Conservation (phyloP, 2,113 vertebrate genomes). For the Arothron firmamentum region DNA sequence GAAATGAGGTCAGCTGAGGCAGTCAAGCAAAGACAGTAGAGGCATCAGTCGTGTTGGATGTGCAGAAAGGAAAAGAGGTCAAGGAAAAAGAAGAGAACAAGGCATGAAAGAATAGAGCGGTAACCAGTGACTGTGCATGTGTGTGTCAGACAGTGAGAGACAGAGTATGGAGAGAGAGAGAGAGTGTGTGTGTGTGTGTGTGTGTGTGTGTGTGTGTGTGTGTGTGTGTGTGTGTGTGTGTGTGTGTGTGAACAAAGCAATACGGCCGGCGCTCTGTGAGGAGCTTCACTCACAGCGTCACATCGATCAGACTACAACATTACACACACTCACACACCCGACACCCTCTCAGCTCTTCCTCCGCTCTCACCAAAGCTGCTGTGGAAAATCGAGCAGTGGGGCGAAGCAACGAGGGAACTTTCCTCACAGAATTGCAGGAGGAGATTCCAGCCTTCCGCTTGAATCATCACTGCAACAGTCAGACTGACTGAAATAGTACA, state of each 20-base stretch:
- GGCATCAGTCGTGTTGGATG: conserved; percentile 8
- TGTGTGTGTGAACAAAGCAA: conserved; percentile 58
- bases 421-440: not conserved
- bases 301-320: conserved; percentile 65
- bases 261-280: conserved; percentile 35
- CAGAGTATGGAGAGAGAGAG: conserved; percentile 44
- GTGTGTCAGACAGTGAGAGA: conserved; percentile 22
- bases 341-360: conserved; percentile 30
- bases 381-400: conserved; percentile 18
- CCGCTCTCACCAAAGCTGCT: conserved; percentile 16
- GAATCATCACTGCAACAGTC: too few relatives aligned
- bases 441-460: not conserved
- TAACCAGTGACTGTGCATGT: conserved; percentile 10
- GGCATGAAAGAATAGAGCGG: conserved; percentile 2
- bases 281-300: conserved; percentile 68
- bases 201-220: conserved; percentile 41
- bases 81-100: conserved; percentile 7
- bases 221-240: conserved; percentile 27
- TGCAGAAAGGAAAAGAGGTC: conserved; percentile 7
- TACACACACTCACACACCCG: conserved; percentile 35
- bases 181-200: conserved; percentile 36
- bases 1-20: conserved; percentile 4
- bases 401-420: conserved; percentile 4
- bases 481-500: too few relatives aligned
- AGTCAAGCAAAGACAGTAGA: conserved; percentile 18